Evolutionary conservation across 2,888 invertebrate species (phyloP).

Genomic region (Molorchus minor): DNA sequence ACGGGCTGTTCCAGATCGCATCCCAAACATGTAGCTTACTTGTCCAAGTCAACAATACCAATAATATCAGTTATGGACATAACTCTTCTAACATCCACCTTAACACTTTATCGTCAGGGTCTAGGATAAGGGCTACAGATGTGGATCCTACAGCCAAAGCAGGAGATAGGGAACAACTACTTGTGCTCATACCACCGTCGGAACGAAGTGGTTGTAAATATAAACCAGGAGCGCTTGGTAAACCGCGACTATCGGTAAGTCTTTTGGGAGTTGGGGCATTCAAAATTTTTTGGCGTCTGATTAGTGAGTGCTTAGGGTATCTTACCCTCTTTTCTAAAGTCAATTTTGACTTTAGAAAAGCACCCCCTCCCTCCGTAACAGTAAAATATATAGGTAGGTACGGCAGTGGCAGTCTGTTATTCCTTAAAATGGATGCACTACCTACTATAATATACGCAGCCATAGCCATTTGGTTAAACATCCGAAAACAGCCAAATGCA

Average conservation of each 20-base stretch:
- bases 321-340: too few relatives aligned
- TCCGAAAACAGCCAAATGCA: too few relatives aligned
- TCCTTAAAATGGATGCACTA: too few relatives aligned
- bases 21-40: conserved; percentile 81
- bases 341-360: too few relatives aligned
- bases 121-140: conserved; percentile 26
- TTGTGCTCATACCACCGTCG: conserved; percentile 68
- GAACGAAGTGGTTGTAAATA: conserved; percentile 39
- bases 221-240: conserved; percentile 54
- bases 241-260: conserved; percentile 71
- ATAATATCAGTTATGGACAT: conserved; percentile 76
- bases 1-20: conserved; percentile 80
- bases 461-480: too few relatives aligned
- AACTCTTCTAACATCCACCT: conserved; percentile 72
- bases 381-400: too few relatives aligned
- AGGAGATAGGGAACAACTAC: conserved; percentile 60
- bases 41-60: conserved; percentile 80
- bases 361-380: too few relatives aligned
- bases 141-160: conserved; percentile 28
- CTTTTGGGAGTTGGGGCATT: too few relatives aligned
- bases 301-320: too few relatives aligned
- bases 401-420: too few relatives aligned
- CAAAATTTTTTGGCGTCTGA: too few relatives aligned
- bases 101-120: conserved; percentile 57
- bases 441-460: too few relatives aligned